A percentile compares a stretch with the other conserved stretches of the same genome.
Evolutionary conservation across 2,888 invertebrate species (phyloP).

Genomic region (Aleiodes testaceus): DNA sequence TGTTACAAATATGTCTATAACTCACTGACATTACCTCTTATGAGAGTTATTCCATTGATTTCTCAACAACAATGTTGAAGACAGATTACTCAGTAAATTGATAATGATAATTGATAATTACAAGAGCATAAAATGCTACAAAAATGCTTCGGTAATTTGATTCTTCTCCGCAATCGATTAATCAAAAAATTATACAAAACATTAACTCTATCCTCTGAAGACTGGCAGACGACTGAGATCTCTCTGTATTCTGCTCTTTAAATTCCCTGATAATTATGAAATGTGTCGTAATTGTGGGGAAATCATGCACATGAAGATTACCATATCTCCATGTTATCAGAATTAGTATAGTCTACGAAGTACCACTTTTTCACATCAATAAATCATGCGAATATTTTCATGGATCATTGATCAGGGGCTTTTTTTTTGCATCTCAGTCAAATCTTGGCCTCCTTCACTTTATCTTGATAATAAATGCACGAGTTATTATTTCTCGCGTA

Average conservation of each 20-base stretch:
- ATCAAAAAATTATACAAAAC: background rate
- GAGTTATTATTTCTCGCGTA: slow-evolving; percentile 72
- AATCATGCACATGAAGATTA: too few relatives aligned
- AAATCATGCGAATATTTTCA: slow-evolving; percentile 61
- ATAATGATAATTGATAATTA: too few relatives aligned
- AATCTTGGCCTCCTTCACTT: slow-evolving; percentile 32
- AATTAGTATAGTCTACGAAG: background rate
- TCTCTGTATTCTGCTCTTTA: background rate
- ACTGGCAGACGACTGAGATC: background rate
- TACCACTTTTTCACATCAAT: background rate
- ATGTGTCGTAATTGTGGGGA: too few relatives aligned
- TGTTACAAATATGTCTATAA: background rate
- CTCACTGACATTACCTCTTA: background rate
- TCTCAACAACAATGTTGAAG: background rate
- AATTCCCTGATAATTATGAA: too few relatives aligned
- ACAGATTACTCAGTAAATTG: too few relatives aligned
- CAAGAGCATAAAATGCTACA: too few relatives aligned
- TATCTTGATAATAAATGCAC: slow-evolving; percentile 68
- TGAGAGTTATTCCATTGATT: background rate
- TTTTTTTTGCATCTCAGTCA: background rate
- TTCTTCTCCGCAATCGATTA: background rate
- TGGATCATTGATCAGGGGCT: slow-evolving; percentile 63
- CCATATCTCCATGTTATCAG: background rate
- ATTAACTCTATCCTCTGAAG: background rate
- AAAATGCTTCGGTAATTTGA: too few relatives aligned